Conservation (phyloP, 2,797 vertebrate genomes). For the Trichosurus vulpecula region DNA sequence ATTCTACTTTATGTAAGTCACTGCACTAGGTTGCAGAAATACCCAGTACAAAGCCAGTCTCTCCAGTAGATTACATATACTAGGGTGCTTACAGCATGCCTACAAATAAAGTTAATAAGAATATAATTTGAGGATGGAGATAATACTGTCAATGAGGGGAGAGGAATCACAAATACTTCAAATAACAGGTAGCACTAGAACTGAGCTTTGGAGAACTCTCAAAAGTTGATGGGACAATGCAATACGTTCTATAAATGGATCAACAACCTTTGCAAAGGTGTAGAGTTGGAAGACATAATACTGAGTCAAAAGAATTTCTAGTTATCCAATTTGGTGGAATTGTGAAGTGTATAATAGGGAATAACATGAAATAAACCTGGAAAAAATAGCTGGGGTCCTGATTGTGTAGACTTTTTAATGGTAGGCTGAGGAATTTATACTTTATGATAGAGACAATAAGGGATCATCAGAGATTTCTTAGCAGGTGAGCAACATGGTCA, state of each 20-base stretch:
- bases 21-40: background rate
- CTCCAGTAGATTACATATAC: background rate
- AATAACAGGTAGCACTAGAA: background rate
- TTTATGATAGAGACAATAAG: background rate
- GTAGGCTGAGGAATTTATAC: background rate
- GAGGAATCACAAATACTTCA: background rate
- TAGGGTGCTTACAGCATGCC: background rate
- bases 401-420: background rate
- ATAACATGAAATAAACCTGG: background rate
- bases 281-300: background rate
- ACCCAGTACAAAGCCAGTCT: background rate
- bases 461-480: background rate
- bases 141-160: background rate
- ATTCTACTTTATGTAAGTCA: background rate
- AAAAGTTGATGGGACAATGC: background rate
- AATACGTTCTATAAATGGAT: background rate
- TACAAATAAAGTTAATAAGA: background rate
- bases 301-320: background rate
- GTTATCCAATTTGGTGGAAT: background rate
- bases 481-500: background rate
- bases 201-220: background rate
- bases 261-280: background rate
- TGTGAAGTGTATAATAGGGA: background rate
- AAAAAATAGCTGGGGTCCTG: background rate
- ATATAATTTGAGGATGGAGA: background rate